Conservation (phyloP, 2,888 invertebrate genomes). For the Lasioglossum vierecki region DNA sequence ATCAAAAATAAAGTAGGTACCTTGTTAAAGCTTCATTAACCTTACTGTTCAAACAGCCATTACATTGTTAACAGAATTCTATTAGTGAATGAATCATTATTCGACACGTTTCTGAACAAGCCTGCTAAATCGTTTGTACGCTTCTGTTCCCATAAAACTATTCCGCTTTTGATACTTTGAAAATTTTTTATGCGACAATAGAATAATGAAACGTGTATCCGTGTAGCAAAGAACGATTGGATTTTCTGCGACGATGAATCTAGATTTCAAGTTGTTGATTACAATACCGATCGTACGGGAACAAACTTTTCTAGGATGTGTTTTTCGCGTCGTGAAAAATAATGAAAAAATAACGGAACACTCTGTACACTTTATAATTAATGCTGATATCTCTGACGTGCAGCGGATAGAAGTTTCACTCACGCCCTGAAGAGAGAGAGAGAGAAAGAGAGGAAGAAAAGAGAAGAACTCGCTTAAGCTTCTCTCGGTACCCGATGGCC, state of each 20-base stretch:
- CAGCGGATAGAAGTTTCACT: slow-evolving; percentile 13
- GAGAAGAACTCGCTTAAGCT: slow-evolving; percentile 15
- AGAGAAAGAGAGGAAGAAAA: not conserved
- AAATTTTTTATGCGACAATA: not conserved
- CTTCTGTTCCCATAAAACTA: not conserved
- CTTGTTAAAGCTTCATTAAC: not conserved
- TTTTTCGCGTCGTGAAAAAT: not conserved
- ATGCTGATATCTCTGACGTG: slow-evolving; percentile 28
- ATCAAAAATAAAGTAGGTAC: not conserved
- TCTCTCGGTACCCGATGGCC: not conserved
- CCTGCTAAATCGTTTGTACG: not conserved
- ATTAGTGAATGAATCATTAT: not conserved
- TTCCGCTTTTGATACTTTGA: not conserved
- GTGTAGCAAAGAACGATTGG: not conserved
- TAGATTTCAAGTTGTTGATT: not conserved
- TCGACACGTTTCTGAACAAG: not conserved
- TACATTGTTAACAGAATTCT: not conserved
- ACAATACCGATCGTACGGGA: not conserved
- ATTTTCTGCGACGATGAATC: not conserved
- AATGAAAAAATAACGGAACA: not conserved
- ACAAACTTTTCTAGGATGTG: not conserved
- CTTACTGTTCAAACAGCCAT: not conserved
- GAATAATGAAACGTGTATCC: not conserved
- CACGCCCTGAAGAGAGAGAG: not conserved
- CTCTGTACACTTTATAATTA: slow-evolving; percentile 8